phyloP scores from a whole-genome alignment of 2,888 invertebrate genomes.

The Dynastes hyllus region DNA sequence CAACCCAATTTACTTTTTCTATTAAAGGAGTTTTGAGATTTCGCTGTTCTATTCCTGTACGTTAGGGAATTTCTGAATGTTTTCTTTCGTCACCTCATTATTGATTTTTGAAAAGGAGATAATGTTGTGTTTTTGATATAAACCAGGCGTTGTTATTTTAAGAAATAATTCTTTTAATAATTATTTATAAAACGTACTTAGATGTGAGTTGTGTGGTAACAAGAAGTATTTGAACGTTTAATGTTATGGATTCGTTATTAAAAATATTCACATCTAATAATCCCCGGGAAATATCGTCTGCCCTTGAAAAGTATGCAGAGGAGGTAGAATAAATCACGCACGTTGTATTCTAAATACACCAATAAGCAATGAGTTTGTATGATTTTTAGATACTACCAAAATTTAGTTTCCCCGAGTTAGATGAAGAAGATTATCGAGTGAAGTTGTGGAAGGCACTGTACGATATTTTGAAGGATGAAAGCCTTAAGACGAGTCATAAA shows the following conservation, averaged over 20 bases:
- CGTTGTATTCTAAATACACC: background rate
- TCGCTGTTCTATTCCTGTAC: too few species aligned
- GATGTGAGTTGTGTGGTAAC: background rate
- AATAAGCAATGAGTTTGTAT: background rate
- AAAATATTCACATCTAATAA: slow-evolving; percentile 54
- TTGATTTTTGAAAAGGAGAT: too few species aligned
- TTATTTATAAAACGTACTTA: background rate
- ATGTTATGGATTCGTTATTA: slow-evolving; percentile 53
- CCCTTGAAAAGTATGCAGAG: slow-evolving; percentile 68
- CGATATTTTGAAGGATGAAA: slow-evolving; percentile 73
- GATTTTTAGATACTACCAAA: slow-evolving; percentile 74
- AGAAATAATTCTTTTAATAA: background rate
- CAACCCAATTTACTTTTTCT: background rate
- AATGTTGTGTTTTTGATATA: slow-evolving; percentile 1
- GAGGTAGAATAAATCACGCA: slow-evolving; percentile 66
- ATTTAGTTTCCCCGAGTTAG: slow-evolving; percentile 78
- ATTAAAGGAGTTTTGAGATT: background rate
- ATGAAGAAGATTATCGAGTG: slow-evolving; percentile 73
- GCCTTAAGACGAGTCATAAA: slow-evolving; percentile 71
- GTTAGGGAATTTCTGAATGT: background rate
- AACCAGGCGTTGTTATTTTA: background rate
- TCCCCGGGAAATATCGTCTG: slow-evolving; percentile 58
- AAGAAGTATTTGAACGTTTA: background rate
- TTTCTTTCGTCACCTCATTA: background rate
- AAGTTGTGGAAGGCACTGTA: slow-evolving; percentile 78